These are phyloP conservation scores for Lysandra coridon DNA, from an alignment of 2,888 invertebrate genomes.

Conservation along the genomic window DNA sequence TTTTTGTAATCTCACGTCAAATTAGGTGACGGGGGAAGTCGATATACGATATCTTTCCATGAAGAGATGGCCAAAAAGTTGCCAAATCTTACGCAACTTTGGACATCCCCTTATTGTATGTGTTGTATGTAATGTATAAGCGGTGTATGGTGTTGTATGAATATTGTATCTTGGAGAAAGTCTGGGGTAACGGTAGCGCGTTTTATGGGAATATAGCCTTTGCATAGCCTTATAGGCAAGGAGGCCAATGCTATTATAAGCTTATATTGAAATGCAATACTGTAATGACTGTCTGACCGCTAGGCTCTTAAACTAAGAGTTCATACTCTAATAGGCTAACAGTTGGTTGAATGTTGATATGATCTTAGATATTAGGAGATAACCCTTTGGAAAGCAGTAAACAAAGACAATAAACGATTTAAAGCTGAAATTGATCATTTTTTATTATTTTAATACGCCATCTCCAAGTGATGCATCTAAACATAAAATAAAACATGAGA, in stretches of 20 bases:
- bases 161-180: not conserved
- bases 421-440: no score
- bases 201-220: constrained; percentile 17
- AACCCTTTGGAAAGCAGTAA: not conserved
- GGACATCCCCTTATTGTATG: not conserved
- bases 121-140: not conserved
- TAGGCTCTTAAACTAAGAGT: not conserved
- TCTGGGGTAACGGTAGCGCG: not conserved
- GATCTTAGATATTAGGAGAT: no score
- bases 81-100: no score
- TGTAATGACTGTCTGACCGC: not conserved
- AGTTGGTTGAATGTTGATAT: not conserved
- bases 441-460: no score
- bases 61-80: no score
- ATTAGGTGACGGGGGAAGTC: no score
- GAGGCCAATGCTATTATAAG: not conserved
- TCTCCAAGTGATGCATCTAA: no score
- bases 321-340: not conserved
- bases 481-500: no score
- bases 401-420: no score
- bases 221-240: not conserved
- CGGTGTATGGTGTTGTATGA: not conserved
- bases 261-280: not conserved
- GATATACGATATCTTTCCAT: no score
- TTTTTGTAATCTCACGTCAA: no score